These are phyloP conservation scores for Eupithecia subumbrata DNA, from an alignment of 2,888 invertebrate genomes.

Conservation along the genomic window DNA sequence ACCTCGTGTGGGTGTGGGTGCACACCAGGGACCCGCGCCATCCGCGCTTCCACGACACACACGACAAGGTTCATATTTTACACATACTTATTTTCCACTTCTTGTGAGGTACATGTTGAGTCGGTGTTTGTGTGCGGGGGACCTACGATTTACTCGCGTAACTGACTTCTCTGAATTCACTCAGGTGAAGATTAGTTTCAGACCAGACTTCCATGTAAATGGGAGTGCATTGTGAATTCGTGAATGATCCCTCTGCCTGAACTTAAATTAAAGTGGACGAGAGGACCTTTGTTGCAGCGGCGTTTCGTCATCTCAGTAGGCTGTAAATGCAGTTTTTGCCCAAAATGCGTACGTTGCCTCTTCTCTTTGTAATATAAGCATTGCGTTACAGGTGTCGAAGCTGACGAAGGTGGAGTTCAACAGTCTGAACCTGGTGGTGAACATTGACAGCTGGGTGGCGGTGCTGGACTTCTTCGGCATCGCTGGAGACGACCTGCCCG, in stretches of 20 bases:
- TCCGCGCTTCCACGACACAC: conserved; percentile 86
- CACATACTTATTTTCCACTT: neutral
- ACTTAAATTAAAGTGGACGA: too few species aligned
- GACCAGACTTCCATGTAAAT: neutral
- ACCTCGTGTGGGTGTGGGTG: conserved; percentile 89
- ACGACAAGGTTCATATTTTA: conserved; percentile 76
- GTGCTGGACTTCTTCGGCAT: conserved; percentile 96
- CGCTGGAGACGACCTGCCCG: conserved; percentile 66
- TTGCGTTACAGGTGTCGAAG: conserved; percentile 81
- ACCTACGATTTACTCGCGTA: too few species aligned
- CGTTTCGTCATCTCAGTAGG: neutral
- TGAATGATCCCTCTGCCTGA: neutral
- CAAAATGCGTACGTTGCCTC: neutral
- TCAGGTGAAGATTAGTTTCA: neutral
- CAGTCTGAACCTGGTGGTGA: conserved; percentile 94
- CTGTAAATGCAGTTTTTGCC: neutral
- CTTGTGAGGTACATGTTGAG: too few species aligned
- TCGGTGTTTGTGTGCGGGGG: too few species aligned
- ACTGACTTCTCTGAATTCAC: neutral
- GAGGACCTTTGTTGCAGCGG: neutral
- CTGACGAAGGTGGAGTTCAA: conserved; percentile 93
- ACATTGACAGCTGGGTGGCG: conserved; percentile 97
- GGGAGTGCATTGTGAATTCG: too few species aligned
- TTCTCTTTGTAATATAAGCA: neutral
- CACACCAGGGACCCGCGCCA: conserved; percentile 87